Evolutionary conservation across 1,140 invertebrate species (phyloP), one percentile per base, ranked within the genome.

Genomic region (Lordiphosa collinella): DNA sequence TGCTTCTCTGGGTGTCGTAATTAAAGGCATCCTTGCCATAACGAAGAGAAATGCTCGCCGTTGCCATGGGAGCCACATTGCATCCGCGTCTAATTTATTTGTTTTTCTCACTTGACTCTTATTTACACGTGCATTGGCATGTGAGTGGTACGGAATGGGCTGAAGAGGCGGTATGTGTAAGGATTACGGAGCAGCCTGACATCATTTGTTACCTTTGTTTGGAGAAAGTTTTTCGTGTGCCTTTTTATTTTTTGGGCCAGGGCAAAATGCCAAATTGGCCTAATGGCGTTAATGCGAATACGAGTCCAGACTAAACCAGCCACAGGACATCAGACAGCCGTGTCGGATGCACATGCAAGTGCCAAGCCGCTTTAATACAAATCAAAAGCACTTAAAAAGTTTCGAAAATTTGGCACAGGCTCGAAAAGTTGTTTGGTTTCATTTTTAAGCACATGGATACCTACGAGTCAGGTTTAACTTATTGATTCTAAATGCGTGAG

Each of bases 231-330:
- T 22, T 76, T 59, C 55, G 65, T 66, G 66, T 56, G 40, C 52
- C 47, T 51, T 70, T 62, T 18, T 25, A 25, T 4, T 16, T 4
- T 41, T 50, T 38, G 22, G 46, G 44, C 46, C 55, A 72, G 78
- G 78, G 78, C 78, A 82, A 51, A 69, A 38, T 82, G 78, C 78
- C 78, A 82, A 82, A 82, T 82, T 82, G 78, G 78, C 78, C 63
- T 82, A 84, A 82, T 82, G 78, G 78, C 78, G 78, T 82, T 82
- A 82, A 82, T 82, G 78, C 72, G 76, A 84, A 82, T 84, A 82
- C 76, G 72, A 84, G 76, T 59, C 67, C 49, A 32, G 78, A 76
- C 67, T 76, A 58, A 82, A 40, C 54, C 73, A 78, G 50, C 52
- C 29, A 47, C 54, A 54, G 16, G 37, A 10, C 52, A 35, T 10